phyloP scores from a whole-genome alignment of 2,888 invertebrate species.

The Phengaris arion region DNA sequence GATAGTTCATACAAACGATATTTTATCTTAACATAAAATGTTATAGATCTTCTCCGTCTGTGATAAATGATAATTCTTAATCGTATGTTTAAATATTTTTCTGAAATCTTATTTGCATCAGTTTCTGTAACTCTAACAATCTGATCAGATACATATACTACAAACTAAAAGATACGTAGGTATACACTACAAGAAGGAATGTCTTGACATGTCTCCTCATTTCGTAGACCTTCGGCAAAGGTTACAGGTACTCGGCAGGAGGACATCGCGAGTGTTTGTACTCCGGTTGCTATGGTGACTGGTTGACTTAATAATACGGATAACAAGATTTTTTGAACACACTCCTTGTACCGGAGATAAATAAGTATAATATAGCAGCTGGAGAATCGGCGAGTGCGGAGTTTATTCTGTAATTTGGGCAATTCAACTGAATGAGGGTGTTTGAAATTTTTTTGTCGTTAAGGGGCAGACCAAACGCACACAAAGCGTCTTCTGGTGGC shows the following conservation, averaged over 20 bases:
- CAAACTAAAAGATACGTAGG: too few relatives aligned
- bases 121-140: too few relatives aligned
- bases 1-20: too few relatives aligned
- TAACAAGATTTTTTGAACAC: background rate
- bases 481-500: too few relatives aligned
- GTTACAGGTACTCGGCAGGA: conserved; percentile 10
- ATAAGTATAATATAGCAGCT: background rate
- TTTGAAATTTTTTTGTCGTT: too few relatives aligned
- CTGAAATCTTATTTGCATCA: too few relatives aligned
- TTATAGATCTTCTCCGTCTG: too few relatives aligned
- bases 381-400: background rate
- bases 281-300: background rate
- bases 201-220: background rate
- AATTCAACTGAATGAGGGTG: background rate
- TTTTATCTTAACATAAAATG: too few relatives aligned
- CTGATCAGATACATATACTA: background rate
- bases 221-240: background rate
- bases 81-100: too few relatives aligned
- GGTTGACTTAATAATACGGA: conserved; percentile 1
- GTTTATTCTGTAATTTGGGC: background rate
- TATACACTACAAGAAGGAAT: background rate
- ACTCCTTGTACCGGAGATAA: background rate
- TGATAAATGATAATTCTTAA: too few relatives aligned
- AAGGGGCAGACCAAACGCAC: too few relatives aligned
- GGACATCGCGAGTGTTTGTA: conserved; percentile 11